phyloP scores from a whole-genome alignment of 2,797 vertebrate genomes.

The Muraenolepis orangiensis region DNA sequence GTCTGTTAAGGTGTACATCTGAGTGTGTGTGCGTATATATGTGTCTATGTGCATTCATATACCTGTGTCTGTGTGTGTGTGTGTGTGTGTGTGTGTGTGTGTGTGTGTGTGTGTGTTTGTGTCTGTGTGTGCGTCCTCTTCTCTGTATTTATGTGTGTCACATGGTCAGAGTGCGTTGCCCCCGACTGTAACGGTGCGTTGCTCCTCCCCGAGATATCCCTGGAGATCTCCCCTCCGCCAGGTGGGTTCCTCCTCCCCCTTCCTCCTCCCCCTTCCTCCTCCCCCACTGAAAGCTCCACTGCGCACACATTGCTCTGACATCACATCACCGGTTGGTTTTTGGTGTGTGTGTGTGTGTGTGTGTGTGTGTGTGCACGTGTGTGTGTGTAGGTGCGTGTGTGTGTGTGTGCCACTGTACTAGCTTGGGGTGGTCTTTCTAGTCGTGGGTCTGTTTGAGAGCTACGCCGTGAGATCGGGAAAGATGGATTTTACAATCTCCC shows the following conservation, averaged over 20 bases:
- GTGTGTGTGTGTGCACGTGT: constrained; percentile 18
- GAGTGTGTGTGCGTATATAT: not conserved
- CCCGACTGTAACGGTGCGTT: constrained; percentile 66
- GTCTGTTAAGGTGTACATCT: not conserved
- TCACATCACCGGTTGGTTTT: constrained; percentile 64
- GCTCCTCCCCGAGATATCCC: constrained; percentile 69
- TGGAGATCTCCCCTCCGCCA: constrained; percentile 75
- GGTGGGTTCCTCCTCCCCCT: constrained; percentile 63
- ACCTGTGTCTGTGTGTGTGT: constrained; percentile 14
- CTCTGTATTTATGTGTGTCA: not conserved
- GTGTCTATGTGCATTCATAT: not conserved
- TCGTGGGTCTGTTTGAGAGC: not conserved
- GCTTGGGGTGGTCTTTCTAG: constrained; percentile 29
- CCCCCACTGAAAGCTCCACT: constrained; percentile 30
- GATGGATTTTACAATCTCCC: constrained; percentile 38
- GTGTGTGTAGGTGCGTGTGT: constrained; percentile 47
- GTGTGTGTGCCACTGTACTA: too few relatives aligned
- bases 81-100: constrained; percentile 44
- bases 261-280: not conserved
- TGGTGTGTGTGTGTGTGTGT: constrained; percentile 1
- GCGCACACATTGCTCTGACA: constrained; percentile 59
- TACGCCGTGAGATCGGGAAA: constrained; percentile 30
- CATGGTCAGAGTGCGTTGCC: constrained; percentile 76
- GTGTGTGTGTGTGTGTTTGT: constrained; percentile 55
- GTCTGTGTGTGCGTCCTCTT: constrained; percentile 65